A percentile compares a stretch with the other conserved stretches of the same genome.
These are phyloP conservation scores for Florisuga fusca DNA, from an alignment of 2,797 vertebrate species.

Conservation along the genomic window DNA sequence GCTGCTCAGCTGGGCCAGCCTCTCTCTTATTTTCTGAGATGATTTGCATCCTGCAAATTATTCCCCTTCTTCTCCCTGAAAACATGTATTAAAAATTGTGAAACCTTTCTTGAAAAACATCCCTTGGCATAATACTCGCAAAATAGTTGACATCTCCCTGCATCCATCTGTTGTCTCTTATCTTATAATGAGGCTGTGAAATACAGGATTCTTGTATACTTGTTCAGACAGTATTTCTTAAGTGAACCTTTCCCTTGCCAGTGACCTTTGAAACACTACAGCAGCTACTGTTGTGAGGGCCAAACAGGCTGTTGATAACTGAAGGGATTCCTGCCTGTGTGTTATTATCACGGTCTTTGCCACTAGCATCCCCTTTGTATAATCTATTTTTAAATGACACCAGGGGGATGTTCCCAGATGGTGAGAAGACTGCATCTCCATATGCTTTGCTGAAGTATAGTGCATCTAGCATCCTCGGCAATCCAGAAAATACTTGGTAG, in stretches of 20 bases:
- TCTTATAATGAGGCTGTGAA: constrained; percentile 3
- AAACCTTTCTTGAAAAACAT: constrained; percentile 25
- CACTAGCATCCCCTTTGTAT: background rate
- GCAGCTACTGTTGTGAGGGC: background rate
- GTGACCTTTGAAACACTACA: background rate
- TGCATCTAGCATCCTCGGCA: background rate
- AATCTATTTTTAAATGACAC: background rate
- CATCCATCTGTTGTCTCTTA: constrained; percentile 34
- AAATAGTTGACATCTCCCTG: constrained; percentile 8
- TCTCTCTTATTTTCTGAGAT: background rate
- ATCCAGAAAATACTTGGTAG: background rate
- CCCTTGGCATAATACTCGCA: background rate
- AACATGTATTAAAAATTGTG: constrained; percentile 1
- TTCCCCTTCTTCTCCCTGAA: background rate
- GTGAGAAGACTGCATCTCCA: background rate
- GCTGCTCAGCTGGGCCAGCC: background rate
- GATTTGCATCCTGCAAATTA: background rate
- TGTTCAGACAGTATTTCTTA: background rate
- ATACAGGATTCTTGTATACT: no score
- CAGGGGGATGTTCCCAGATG: background rate
- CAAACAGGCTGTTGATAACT: background rate
- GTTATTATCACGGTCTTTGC: background rate
- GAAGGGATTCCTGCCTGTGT: background rate
- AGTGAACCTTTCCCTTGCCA: background rate
- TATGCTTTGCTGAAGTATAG: background rate